These are phyloP conservation scores for Drosophila arawakana DNA, from an alignment of 1,140 invertebrate genomes.

Conservation along the genomic window DNA sequence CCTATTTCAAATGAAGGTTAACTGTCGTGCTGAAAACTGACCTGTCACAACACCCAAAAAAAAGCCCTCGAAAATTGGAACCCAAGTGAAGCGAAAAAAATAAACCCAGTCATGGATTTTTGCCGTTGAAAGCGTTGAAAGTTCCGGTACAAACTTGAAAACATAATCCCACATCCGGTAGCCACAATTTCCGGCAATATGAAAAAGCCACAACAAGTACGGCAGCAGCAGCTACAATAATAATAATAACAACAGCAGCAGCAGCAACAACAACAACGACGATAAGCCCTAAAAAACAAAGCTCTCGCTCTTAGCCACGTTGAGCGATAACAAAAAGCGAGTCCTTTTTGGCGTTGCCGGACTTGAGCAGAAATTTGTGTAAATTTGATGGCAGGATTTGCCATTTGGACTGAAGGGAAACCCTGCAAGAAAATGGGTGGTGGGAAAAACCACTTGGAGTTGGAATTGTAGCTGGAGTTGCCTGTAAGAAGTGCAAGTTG, in stretches of 20 bases:
- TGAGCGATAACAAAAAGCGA: conserved; percentile 63
- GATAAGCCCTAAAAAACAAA: conserved; percentile 56
- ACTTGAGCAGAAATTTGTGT: conserved; percentile 73
- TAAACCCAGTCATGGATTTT: conserved; percentile 44
- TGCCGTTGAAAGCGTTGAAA: conserved; percentile 51
- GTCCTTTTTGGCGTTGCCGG: conserved; percentile 56
- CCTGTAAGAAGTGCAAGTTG: conserved; percentile 1
- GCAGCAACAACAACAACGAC: conserved; percentile 29
- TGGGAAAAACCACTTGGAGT: background rate
- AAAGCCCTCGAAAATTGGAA: conserved; percentile 7
- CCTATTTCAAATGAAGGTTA: conserved; percentile 25
- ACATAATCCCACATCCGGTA: conserved; percentile 78
- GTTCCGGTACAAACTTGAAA: conserved; percentile 78
- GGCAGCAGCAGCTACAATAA: conserved; percentile 24
- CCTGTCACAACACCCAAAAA: conserved; percentile 46
- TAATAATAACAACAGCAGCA: conserved; percentile 27
- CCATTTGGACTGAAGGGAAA: conserved; percentile 32
- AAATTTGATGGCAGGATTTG: conserved; percentile 78
- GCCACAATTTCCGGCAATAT: conserved; percentile 80
- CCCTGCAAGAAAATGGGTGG: background rate
- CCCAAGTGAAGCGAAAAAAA: conserved; percentile 19
- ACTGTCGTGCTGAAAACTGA: conserved; percentile 31
- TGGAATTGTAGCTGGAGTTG: background rate
- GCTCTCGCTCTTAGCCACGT: conserved; percentile 27
- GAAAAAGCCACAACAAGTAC: conserved; percentile 75